Conservation (phyloP, 2,113 vertebrate genomes). For the Lagopus leucura region DNA sequence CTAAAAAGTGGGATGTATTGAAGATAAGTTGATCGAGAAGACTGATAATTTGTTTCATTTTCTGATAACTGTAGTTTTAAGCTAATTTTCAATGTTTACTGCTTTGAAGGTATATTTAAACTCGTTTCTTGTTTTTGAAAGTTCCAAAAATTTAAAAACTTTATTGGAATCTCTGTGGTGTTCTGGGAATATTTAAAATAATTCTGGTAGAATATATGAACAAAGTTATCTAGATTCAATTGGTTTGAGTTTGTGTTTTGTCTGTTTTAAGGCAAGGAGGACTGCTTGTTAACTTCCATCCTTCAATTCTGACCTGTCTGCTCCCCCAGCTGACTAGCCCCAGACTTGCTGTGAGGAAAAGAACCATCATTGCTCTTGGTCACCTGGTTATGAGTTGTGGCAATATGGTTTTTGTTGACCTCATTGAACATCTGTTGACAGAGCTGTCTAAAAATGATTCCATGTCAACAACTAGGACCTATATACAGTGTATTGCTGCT, state of each 20-base stretch:
- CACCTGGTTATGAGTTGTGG: slow-evolving; percentile 99
- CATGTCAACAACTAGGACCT: slow-evolving; percentile 98
- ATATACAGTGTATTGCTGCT: slow-evolving; percentile 98
- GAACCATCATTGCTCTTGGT: slow-evolving; percentile 98
- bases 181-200: background rate
- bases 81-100: background rate
- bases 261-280: slow-evolving; percentile 93
- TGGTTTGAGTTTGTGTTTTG: slow-evolving; percentile 72
- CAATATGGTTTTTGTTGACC: slow-evolving; percentile 98
- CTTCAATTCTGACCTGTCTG: slow-evolving; percentile 98
- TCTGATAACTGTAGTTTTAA: background rate
- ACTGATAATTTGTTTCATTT: background rate
- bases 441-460: slow-evolving; percentile 97
- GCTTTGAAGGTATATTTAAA: background rate
- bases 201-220: slow-evolving; percentile 29
- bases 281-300: slow-evolving; percentile 98
- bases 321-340: slow-evolving; percentile 98
- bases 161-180: background rate
- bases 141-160: background rate
- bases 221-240: slow-evolving; percentile 55
- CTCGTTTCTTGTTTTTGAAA: background rate
- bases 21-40: background rate
- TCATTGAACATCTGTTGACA: slow-evolving; percentile 96
- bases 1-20: background rate
- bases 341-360: slow-evolving; percentile 97